phyloP scores from a whole-genome alignment of 2,797 vertebrate species.

The Apogon hyalosoma region DNA sequence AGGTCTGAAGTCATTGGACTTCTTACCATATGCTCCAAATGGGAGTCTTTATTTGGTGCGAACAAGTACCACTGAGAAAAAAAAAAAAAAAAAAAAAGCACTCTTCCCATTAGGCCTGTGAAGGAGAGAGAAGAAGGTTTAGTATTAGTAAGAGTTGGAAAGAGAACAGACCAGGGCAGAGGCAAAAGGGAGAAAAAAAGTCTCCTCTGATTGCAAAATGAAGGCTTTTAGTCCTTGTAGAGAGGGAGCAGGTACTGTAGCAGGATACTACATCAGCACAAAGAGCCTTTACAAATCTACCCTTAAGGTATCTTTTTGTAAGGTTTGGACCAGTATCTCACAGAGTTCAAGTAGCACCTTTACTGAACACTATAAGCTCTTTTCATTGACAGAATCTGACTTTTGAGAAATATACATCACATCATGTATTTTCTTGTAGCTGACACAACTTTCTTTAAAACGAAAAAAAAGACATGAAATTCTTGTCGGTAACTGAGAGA shows the following conservation, averaged over 20 bases:
- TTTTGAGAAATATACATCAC: background rate
- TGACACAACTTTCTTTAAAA: background rate
- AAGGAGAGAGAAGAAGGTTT: conserved; percentile 53
- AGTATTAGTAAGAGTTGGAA: conserved; percentile 42
- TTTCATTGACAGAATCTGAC: background rate
- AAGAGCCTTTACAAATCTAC: conserved; percentile 51
- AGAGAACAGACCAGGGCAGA: conserved; percentile 39
- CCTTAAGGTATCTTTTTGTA: conserved; percentile 36
- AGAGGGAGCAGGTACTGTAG: conserved; percentile 32
- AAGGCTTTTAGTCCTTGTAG: conserved; percentile 39
- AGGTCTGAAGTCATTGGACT: conserved; percentile 49
- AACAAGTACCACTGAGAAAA: conserved; percentile 27
- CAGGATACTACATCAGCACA: conserved; percentile 57
- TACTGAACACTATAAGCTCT: conserved; percentile 6
- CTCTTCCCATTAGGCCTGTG: conserved; percentile 41
- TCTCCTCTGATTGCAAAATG: conserved; percentile 55
- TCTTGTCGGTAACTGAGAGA: too few species aligned
- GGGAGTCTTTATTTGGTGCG: conserved; percentile 52
- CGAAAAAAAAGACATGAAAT: too few species aligned
- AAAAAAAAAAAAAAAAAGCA: too few species aligned
- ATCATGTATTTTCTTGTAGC: too few species aligned
- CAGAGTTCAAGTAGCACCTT: conserved; percentile 39
- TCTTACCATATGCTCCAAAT: conserved; percentile 47
- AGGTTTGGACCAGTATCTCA: conserved; percentile 27
- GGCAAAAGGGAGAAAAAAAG: conserved; percentile 39